Percentiles rank a stretch among this genome's conserved stretches.
phyloP scores from a whole-genome alignment of 2,797 vertebrate species.

The Parambassis ranga region DNA sequence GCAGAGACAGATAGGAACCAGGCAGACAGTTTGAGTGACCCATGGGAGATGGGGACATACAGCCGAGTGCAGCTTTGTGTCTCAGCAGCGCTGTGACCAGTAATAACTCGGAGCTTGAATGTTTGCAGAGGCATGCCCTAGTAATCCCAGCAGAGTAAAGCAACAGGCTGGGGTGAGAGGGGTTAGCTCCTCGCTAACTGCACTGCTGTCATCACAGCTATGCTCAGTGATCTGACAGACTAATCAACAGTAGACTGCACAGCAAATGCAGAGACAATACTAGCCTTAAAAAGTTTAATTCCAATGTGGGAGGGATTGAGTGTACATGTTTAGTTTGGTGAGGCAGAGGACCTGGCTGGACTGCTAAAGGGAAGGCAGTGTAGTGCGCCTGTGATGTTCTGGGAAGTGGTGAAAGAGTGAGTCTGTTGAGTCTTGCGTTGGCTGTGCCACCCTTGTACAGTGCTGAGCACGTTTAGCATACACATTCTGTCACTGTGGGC shows the following conservation, averaged over 20 bases:
- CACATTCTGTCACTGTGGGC: conserved; percentile 61
- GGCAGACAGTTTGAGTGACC: conserved; percentile 38
- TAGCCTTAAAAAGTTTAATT: not conserved
- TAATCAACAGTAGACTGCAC: conserved; percentile 29
- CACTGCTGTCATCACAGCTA: conserved; percentile 46
- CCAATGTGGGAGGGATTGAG: conserved; percentile 10
- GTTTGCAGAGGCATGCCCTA: conserved; percentile 71
- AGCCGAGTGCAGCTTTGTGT: conserved; percentile 32
- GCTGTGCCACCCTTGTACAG: conserved; percentile 37
- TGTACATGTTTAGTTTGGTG: conserved; percentile 50
- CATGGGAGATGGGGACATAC: conserved; percentile 57
- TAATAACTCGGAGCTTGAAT: conserved; percentile 64
- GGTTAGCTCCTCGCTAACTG: conserved; percentile 58
- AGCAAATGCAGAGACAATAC: conserved; percentile 3
- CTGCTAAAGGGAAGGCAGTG: conserved; percentile 54
- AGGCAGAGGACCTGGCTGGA: conserved; percentile 44
- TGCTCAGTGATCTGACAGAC: conserved; percentile 31
- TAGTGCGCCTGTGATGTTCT: conserved; percentile 64
- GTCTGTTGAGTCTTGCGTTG: conserved; percentile 69
- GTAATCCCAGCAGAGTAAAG: conserved; percentile 70
- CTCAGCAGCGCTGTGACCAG: conserved; percentile 53
- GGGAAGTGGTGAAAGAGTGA: conserved; percentile 77
- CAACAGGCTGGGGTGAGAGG: conserved; percentile 63
- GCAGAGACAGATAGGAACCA: conserved; percentile 41
- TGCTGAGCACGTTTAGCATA: conserved; percentile 38